Conservation (phyloP, 2,113 vertebrate genomes). For the Hippocampus abdominalis region DNA sequence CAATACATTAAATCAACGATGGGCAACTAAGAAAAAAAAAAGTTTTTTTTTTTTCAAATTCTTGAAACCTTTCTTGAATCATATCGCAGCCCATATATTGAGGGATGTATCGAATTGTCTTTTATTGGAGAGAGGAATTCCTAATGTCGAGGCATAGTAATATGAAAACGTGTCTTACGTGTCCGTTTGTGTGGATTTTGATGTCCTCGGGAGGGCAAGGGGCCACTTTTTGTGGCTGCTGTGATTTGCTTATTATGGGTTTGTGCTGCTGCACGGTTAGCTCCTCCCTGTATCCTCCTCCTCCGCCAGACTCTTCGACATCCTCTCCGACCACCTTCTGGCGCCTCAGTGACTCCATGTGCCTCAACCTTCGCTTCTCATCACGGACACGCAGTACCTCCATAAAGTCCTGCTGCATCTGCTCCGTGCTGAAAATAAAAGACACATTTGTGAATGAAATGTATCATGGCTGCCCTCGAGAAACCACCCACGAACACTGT, state of each 20-base stretch:
- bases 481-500: neutral
- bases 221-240: constrained; percentile 4
- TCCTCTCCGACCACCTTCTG: constrained; percentile 56
- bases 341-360: constrained; percentile 58
- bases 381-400: constrained; percentile 69
- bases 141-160: neutral
- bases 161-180: constrained; percentile 27
- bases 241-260: constrained; percentile 16
- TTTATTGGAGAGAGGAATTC: too few species aligned
- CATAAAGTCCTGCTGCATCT: constrained; percentile 63
- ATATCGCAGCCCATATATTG: too few species aligned
- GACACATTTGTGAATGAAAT: neutral
- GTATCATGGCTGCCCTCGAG: constrained; percentile 7
- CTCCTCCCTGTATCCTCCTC: constrained; percentile 35
- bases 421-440: constrained; percentile 41
- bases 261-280: constrained; percentile 37
- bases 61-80: too few species aligned
- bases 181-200: constrained; percentile 12
- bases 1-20: too few species aligned
- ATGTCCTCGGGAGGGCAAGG: neutral
- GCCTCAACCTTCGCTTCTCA: constrained; percentile 65
- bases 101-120: too few species aligned
- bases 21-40: too few species aligned
- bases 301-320: neutral
- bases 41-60: too few species aligned